Evolutionary conservation across 2,113 vertebrate genomes (phyloP).

Genomic region (Budorcas taxicolor): DNA sequence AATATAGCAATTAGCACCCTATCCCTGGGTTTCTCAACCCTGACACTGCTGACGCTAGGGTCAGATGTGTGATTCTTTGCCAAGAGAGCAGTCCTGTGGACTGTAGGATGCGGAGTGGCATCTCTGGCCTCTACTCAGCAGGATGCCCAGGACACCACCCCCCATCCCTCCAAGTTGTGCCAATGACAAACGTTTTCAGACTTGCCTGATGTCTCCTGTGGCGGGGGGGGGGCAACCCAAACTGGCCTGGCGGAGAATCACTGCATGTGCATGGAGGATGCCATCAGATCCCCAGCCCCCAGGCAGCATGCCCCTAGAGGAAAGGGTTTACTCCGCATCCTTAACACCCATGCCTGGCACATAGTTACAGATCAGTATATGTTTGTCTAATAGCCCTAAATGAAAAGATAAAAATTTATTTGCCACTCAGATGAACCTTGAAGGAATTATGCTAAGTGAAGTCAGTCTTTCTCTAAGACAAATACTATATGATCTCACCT

Average conservation of each 20-base stretch:
- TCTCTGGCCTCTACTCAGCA: background rate
- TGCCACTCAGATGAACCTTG: background rate
- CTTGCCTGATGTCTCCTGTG: background rate
- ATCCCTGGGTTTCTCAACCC: background rate
- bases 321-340: background rate
- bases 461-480: background rate
- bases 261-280: background rate
- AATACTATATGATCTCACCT: background rate
- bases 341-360: background rate
- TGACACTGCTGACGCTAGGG: background rate
- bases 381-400: background rate
- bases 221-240: background rate
- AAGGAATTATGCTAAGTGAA: background rate
- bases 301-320: background rate
- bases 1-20: background rate
- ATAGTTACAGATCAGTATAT: background rate
- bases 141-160: background rate
- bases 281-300: background rate
- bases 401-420: background rate
- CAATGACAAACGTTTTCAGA: background rate
- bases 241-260: background rate
- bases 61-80: background rate
- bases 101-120: accelerated
- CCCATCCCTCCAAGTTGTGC: background rate
- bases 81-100: background rate